Base-by-base conservation (phyloP, 1,140 invertebrate species). In the Diachasmimorpha longicaudata region DNA sequence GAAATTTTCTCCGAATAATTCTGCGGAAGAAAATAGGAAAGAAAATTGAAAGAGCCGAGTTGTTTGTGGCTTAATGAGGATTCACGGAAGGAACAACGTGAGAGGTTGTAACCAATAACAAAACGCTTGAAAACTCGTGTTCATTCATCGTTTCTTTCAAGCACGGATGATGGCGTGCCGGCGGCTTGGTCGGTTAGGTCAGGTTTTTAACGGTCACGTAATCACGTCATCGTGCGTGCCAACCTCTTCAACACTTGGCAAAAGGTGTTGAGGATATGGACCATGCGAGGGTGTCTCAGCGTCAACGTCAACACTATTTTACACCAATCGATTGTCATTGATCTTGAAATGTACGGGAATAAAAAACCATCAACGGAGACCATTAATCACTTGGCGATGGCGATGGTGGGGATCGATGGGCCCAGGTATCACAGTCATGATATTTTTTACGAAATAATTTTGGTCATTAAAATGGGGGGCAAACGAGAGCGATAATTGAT, bases 191-290 rank as follows among this genome's bases (percentile, higher is more conserved):
- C 67, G 79, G 82, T 83, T 84, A 85, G 83, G 84, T 86, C 84
- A 85, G 82, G 83, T 84, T 85, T 85, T 82, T 85, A 85, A 85
- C 81, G 85, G 82, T 86, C 83, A 84, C 83, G 84, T 85, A 83
- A 81, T 84, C 84, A 81, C 84, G 84, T 86, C 82, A 85, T 84
- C 83, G 81, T 84, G 83, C 84, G 84, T 85, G 84, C 79, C 78
- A 75, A 78, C 76, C 72, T 55, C 66, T 70, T 75, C 73, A 74
- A 44, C 55, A 55, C 75, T 52, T 76, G 63, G 70, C 72, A 63
- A 42, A 23, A 75, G 74, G 68, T 52, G 48, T 55, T 69, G 70
- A 80, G 78, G 78, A 85, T 37, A 68, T 85, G 84, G 84, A 82
- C 83, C 83, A 83, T 83, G 83, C 81, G 79, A 84, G 79, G 79